Conservation (phyloP, 2,888 invertebrate species). For the Conomelus anceps region DNA sequence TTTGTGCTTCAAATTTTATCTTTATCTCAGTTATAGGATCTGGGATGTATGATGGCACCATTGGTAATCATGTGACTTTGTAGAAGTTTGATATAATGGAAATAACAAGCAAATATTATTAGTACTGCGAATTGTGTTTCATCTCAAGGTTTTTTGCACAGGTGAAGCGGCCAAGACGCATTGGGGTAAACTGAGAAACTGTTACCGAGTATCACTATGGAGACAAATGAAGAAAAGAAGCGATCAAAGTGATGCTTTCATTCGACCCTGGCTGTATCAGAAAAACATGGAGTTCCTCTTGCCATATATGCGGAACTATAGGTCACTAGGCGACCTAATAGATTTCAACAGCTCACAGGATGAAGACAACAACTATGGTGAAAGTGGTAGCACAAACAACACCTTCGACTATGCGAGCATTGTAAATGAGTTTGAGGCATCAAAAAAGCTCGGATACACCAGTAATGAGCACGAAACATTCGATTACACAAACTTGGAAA, state of each 20-base stretch:
- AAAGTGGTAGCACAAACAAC: neutral
- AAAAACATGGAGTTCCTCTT: neutral
- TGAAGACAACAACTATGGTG: neutral
- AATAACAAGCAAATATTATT: neutral
- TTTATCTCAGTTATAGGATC: too few species aligned
- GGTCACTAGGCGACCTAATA: neutral
- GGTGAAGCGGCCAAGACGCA: neutral
- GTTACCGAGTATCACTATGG: neutral
- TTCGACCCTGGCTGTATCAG: neutral
- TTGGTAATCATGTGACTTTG: too few species aligned
- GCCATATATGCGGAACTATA: neutral
- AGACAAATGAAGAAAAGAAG: neutral
- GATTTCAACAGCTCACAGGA: neutral
- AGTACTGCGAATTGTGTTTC: neutral
- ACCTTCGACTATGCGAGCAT: neutral
- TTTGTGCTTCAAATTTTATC: too few species aligned
- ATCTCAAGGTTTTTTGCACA: neutral
- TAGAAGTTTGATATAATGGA: too few species aligned
- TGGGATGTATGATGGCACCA: too few species aligned
- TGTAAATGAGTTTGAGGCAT: neutral
- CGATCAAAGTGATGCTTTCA: neutral
- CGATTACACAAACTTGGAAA: neutral
- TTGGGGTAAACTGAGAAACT: neutral
- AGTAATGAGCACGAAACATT: neutral
- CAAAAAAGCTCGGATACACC: neutral